Percentiles rank a stretch among this genome's conserved stretches.
These are phyloP conservation scores for Erebia palarica DNA, from an alignment of 2,888 invertebrate genomes.

Conservation along the genomic window DNA sequence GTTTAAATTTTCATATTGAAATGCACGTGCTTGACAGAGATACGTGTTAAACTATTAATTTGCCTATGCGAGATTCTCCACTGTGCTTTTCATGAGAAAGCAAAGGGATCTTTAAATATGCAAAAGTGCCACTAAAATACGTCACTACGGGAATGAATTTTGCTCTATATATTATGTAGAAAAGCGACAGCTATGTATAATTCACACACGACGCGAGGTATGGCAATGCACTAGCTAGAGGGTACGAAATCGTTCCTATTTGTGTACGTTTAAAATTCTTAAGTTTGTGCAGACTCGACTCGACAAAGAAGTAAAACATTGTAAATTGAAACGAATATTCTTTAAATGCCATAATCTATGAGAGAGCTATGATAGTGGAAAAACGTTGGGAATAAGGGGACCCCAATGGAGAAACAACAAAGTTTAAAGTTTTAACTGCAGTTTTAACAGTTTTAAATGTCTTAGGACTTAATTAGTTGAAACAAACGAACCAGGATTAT, in stretches of 20 bases:
- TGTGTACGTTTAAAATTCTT: not conserved
- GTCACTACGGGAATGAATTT: slow-evolving; percentile 8
- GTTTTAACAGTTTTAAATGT: too few relatives aligned
- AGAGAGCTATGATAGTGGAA: too few relatives aligned
- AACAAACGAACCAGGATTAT: too few relatives aligned
- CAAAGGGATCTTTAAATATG: slow-evolving; percentile 29
- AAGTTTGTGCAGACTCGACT: too few relatives aligned
- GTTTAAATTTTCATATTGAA: slow-evolving; percentile 31
- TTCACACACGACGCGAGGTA: not conserved
- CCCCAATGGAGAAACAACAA: too few relatives aligned
- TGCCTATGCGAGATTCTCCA: slow-evolving; percentile 28
- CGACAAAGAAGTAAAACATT: too few relatives aligned
- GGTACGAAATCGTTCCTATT: too few relatives aligned
- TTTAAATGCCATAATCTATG: too few relatives aligned
- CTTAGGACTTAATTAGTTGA: too few relatives aligned
- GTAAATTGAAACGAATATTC: too few relatives aligned
- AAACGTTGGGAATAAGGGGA: too few relatives aligned
- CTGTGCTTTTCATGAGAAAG: slow-evolving; percentile 30
- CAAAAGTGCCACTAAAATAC: slow-evolving; percentile 28
- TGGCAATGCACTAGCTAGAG: not conserved
- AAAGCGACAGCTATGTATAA: not conserved
- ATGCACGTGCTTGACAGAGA: slow-evolving; percentile 25
- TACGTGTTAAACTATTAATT: slow-evolving; percentile 35
- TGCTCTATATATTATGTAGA: not conserved
- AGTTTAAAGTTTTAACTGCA: too few relatives aligned